phyloP scores from a whole-genome alignment of 92 coral and sea anemone genomes.

The Actinostola sp. region DNA sequence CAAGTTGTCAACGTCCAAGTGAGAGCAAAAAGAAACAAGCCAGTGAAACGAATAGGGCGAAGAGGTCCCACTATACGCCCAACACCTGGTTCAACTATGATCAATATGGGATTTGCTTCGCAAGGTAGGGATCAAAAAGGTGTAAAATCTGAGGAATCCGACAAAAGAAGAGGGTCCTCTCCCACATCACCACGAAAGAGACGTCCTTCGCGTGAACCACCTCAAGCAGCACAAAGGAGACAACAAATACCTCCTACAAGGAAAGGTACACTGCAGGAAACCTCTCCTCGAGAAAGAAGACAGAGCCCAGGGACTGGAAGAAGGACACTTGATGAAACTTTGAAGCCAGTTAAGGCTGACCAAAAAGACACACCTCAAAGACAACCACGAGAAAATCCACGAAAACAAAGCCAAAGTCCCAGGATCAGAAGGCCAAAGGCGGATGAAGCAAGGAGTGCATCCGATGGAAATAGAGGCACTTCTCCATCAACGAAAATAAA shows the following conservation, averaged over 20 bases:
- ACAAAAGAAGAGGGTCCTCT: not conserved
- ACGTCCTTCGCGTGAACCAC: not conserved
- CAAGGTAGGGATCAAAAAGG: not conserved
- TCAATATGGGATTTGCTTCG: not conserved
- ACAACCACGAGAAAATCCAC: not conserved
- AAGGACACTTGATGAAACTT: not conserved
- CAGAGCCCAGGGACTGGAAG: not conserved
- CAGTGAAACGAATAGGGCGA: not conserved
- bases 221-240: not conserved
- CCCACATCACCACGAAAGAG: not conserved
- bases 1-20: too few species aligned
- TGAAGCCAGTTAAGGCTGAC: not conserved
- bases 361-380: not conserved
- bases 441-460: too few species aligned
- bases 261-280: not conserved
- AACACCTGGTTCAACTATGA: conserved; percentile 4
- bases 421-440: not conserved
- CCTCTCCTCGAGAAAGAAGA: not conserved
- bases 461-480: too few species aligned
- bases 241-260: not conserved
- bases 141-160: not conserved
- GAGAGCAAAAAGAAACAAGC: not conserved
- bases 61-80: not conserved
- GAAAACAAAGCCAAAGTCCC: not conserved
- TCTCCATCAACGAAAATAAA: not conserved